These are phyloP conservation scores for Chrysolina oricalcia DNA, from an alignment of 2,888 invertebrate genomes.

Conservation along the genomic window DNA sequence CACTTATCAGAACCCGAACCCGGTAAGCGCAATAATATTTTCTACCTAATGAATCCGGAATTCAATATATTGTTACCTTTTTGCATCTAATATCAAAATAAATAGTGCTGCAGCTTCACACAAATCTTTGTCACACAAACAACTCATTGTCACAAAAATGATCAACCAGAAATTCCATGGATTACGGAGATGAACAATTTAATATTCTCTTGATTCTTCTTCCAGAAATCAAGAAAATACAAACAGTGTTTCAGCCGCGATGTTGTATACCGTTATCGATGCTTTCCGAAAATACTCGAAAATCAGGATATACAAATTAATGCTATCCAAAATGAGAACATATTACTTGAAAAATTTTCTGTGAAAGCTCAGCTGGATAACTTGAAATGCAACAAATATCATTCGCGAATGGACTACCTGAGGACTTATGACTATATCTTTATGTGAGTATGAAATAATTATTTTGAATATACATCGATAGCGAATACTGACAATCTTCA, in stretches of 20 bases:
- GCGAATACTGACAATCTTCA: too few relatives aligned
- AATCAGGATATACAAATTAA: neutral
- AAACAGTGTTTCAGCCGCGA: constrained; percentile 11
- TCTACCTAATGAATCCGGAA: too few relatives aligned
- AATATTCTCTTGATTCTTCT: neutral
- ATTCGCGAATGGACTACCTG: neutral
- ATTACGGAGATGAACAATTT: neutral
- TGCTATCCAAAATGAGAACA: constrained; percentile 10
- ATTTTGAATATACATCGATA: too few relatives aligned
- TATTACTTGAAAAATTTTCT: neutral
- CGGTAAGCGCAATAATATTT: too few relatives aligned
- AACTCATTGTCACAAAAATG: too few relatives aligned
- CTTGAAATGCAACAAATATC: neutral
- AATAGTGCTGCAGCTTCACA: too few relatives aligned
- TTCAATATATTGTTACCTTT: too few relatives aligned
- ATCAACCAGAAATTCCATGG: too few relatives aligned
- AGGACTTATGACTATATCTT: constrained; percentile 12
- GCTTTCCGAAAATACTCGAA: neutral
- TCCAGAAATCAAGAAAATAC: neutral
- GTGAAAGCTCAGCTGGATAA: neutral
- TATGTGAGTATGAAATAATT: too few relatives aligned
- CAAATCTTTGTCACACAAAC: too few relatives aligned
- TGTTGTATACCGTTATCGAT: constrained; percentile 17
- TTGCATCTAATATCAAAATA: too few relatives aligned
- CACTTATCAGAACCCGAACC: too few relatives aligned